Evolutionary conservation across 2,113 vertebrate species (phyloP).

Genomic region (Chascanopsetta lugubris): DNA sequence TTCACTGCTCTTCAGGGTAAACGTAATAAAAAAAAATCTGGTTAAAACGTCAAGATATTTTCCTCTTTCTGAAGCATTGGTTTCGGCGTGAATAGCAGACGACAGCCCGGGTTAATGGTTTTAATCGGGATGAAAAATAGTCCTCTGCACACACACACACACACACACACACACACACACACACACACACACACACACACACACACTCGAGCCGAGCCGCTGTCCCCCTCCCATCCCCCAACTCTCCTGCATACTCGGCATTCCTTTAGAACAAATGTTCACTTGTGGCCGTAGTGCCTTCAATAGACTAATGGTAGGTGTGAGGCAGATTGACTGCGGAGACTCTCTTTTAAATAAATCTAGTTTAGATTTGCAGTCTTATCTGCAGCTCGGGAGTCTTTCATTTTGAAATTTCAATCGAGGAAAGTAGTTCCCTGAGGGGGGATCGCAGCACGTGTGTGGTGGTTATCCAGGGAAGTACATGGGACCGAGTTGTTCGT

Average conservation of each 20-base stretch:
- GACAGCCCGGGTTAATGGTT: conserved; percentile 62
- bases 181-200: too few species aligned
- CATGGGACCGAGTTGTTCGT: neutral
- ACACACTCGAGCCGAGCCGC: conserved; percentile 74
- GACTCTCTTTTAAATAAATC: conserved; percentile 49
- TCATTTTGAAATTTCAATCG: neutral
- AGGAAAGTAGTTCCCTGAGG: neutral
- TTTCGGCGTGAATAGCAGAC: conserved; percentile 25
- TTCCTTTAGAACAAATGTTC: conserved; percentile 91
- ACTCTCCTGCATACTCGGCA: conserved; percentile 83
- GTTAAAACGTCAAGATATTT: conserved; percentile 6
- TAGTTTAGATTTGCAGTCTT: neutral
- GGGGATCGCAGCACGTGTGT: neutral
- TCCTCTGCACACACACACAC: conserved; percentile 59
- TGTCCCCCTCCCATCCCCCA: conserved; percentile 80
- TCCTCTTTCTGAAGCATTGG: conserved; percentile 6
- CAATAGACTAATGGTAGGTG: conserved; percentile 80
- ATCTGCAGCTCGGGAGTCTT: neutral
- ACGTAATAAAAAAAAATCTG: neutral
- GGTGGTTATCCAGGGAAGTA: neutral
- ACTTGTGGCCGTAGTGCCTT: conserved; percentile 89
- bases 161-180: too few species aligned
- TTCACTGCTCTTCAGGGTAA: neutral
- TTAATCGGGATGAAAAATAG: conserved; percentile 76
- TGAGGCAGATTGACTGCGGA: conserved; percentile 52